Base-by-base conservation (phyloP, 2,797 vertebrate genomes). In the Hoplostethus atlanticus region DNA sequence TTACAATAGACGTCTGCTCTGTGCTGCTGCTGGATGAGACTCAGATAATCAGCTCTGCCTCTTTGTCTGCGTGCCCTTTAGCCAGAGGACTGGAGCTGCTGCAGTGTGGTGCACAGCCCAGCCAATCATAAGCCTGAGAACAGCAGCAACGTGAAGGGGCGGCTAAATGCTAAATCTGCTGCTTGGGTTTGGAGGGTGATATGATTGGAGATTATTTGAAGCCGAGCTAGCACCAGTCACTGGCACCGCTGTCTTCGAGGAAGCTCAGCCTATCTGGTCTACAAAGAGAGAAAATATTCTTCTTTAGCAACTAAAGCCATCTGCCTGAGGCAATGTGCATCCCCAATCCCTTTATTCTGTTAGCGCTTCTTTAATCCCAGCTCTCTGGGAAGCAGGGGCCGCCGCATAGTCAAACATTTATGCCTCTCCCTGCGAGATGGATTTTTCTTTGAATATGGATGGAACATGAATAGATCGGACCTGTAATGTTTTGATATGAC, bases 1-100 rank as follows among this genome's bases (percentile, higher is more conserved):
- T 5, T 38, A 89, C 85, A 89, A 90, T 86, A 53, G 73, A 52
- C 40, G 55, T 79, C 80, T 80, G 81, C 77, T 58, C 68, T 56
- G 73, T 31, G 77, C 77, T 69, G 85, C 83, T 84, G 81, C 73
- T 67, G 84, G 88, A 84, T 81, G 87, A 90, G 87, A 82, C 81
- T 16, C 80, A 79, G 86, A 90, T 90, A 87, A 90, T 90, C 80
- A 77, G 77, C 90, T 90, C 84, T 81, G 64, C 55, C 81, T 87
- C 83, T 89, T 91, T 90, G 88, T 90, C 78, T 75, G 67, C 1
- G 55, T 87, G 90, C 86, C 87, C 90, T 90, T 90, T 89, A 84
- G 87, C 81, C 79, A 65, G 68, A 80, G 79, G 80, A 85, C 73
- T 50, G n/a, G 73, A 79, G 84, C 84, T 55, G 17, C 85, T 72